Base-by-base conservation (phyloP, 2,113 vertebrate genomes). In the Chloropsis hardwickii region DNA sequence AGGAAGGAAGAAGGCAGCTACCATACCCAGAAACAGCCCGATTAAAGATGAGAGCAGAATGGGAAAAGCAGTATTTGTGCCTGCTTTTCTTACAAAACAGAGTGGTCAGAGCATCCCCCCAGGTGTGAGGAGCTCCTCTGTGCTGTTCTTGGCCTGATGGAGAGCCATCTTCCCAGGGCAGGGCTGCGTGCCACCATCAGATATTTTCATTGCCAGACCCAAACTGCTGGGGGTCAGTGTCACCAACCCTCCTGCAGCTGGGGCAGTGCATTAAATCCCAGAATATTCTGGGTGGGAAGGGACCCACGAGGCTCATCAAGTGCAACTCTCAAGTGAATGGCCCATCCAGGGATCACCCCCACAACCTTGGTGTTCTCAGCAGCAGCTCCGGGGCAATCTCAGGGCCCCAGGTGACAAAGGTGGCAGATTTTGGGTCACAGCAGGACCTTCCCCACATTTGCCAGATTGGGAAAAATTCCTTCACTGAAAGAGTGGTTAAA, bases 261-360 rank as follows among this genome's bases (percentile, higher is more conserved):
- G 12, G 77, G 7, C 45, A 12, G 6, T 9, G 8, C 29, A 28
- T 18, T 6, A 51, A 57, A 83, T 44, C 39, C 37, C 56, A 31
- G 33, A 51, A 33, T 45, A 37, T 33, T 72, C 57, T 9, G 39
- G 29, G 21, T 0, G 44, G 57, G 56, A 31, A 37, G 47, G 31
- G 24, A 53, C 14, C 37, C 58, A 17, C 18, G 21, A 12, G 31
- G 31, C 17, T 51, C 16, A 20, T 3, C 1, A 12, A 18, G 35
- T 3, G 29, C 29, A 70, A 0, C 11, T 35, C 19, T 5, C 7
- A 11, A 7, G 24, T 5, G 24, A 50, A 18, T n/a, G 51, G 8
- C 20, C 17, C 39, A 11, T 25, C 7, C 37, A 21, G 4, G 17
- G 47, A 7, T 27, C 47, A 31, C 1, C 3, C 39, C 57, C 54